Evolutionary conservation across 23 tunicate species (phyloP).

Genomic region (Ascidia mentula): DNA sequence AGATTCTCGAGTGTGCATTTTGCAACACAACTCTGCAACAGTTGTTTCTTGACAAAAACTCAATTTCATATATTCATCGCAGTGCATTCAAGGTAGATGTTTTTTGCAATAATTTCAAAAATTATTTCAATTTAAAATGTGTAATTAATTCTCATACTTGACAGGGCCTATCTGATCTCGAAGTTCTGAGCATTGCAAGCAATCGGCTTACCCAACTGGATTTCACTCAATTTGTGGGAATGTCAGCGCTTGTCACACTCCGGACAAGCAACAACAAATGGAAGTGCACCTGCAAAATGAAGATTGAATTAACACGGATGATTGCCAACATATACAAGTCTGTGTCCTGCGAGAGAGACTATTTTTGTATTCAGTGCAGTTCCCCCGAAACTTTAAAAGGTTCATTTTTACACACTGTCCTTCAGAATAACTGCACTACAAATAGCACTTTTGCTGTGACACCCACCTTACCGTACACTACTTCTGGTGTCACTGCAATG

Average conservation of each 20-base stretch:
- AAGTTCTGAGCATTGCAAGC: not conserved
- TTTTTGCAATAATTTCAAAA: too few relatives aligned
- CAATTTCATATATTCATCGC: not conserved
- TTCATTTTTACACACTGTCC: not conserved
- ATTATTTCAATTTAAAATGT: too few relatives aligned
- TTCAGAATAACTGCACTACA: not conserved
- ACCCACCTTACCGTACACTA: not conserved
- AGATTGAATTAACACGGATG: not conserved
- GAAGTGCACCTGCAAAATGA: conserved; percentile 7
- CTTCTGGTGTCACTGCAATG: not conserved
- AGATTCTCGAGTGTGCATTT: conserved; percentile 1
- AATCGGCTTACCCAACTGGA: not conserved
- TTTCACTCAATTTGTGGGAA: not conserved
- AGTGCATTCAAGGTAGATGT: not conserved
- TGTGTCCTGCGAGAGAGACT: not conserved
- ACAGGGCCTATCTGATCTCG: not conserved
- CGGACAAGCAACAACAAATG: not conserved
- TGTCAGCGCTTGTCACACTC: not conserved
- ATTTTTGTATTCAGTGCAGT: not conserved
- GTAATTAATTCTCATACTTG: too few relatives aligned
- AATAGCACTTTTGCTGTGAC: not conserved
- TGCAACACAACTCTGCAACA: conserved; percentile 1
- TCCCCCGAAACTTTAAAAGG: not conserved
- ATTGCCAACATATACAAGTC: not conserved
- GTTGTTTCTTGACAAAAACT: not conserved